Conservation (phyloP, 2,888 invertebrate species). For the Eucera pruinosa region DNA sequence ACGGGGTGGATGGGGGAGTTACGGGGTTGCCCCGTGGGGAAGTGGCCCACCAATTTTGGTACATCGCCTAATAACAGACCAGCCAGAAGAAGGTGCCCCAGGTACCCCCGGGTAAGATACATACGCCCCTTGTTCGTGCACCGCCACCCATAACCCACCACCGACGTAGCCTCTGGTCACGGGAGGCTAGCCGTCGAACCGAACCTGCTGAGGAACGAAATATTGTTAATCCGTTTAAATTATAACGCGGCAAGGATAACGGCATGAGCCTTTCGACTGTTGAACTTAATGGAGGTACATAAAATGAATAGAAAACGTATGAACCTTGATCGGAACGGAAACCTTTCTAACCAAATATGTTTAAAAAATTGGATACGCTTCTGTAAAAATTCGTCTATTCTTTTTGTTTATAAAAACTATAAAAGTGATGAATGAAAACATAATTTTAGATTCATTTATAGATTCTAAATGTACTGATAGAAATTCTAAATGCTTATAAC, state of each 20-base stretch:
- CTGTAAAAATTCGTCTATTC: too few species aligned
- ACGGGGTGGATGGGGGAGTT: slow-evolving; percentile 64
- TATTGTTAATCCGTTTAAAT: slow-evolving; percentile 66
- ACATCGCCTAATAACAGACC: slow-evolving; percentile 83
- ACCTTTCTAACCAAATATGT: too few species aligned
- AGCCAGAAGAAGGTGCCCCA: slow-evolving; percentile 61
- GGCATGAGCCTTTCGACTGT: not conserved
- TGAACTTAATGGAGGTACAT: not conserved
- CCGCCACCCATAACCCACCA: slow-evolving; percentile 67
- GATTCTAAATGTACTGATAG: too few species aligned
- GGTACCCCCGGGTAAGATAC: slow-evolving; percentile 62
- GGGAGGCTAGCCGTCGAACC: slow-evolving; percentile 26
- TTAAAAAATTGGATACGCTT: too few species aligned
- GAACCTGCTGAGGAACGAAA: slow-evolving; percentile 60
- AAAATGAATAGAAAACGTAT: too few species aligned
- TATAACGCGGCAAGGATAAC: slow-evolving; percentile 57
- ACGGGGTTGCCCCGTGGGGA: slow-evolving; percentile 72
- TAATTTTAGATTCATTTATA: too few species aligned
- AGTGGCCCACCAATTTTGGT: slow-evolving; percentile 81
- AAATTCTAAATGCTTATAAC: too few species aligned
- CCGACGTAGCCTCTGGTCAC: slow-evolving; percentile 61
- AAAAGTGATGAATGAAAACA: too few species aligned
- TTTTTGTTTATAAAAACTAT: too few species aligned
- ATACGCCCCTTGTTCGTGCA: slow-evolving; percentile 58
- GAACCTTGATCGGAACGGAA: too few species aligned